Evolutionary conservation across 2,113 vertebrate species (phyloP), one percentile per base, ranked within the genome.

Genomic region (Thymallus thymallus): DNA sequence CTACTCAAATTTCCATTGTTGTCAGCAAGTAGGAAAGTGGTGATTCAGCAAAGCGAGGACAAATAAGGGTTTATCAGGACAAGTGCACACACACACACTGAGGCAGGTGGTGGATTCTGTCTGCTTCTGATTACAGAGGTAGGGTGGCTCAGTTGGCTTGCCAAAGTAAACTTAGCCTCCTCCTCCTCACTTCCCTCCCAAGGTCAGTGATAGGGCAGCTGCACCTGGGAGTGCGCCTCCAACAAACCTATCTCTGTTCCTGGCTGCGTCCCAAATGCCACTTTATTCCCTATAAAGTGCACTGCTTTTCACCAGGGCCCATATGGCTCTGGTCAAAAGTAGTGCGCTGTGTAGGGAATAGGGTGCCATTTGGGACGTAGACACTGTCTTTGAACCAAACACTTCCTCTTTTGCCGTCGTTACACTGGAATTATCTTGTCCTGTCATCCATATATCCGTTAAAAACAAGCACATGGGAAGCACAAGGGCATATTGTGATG

Each of bases 121-220:
- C 68, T 83, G 76, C 30, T 71, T 60, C 48, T 30, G 83, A 86
- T 85, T 88, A 83, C 77, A 63, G 74, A 80, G 79, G 75, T 26
- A 10, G n/a, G 69, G 69, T 64, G 73, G 78, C 75, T 76, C 35
- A 68, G 55, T 41, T 30, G 2, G 9, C 14, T 7, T 63, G 70
- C 65, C 71, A 73, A 78, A 69, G 71, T n/a, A 20, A 72, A 86
- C 79, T 78, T 51, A 51, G 48, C n/a, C 16, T 76, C 77, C 64
- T 26, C 26, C 26, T 55, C 41, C 35, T 24, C 18, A 2, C 51
- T 60, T n/a, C 41, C 70, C 74, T 18, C 3, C 3, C 81, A 76
- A 79, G 86, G 84, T 88, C 80, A 80, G 24, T 4, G 64, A 76
- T 76, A 79, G 73, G 74, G 71, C 10, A 10, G 12, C 48, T 10